Percentiles rank a stretch among this genome's conserved stretches.
Evolutionary conservation across 2,113 vertebrate genomes (phyloP).

Genomic region (Piprites chloris): DNA sequence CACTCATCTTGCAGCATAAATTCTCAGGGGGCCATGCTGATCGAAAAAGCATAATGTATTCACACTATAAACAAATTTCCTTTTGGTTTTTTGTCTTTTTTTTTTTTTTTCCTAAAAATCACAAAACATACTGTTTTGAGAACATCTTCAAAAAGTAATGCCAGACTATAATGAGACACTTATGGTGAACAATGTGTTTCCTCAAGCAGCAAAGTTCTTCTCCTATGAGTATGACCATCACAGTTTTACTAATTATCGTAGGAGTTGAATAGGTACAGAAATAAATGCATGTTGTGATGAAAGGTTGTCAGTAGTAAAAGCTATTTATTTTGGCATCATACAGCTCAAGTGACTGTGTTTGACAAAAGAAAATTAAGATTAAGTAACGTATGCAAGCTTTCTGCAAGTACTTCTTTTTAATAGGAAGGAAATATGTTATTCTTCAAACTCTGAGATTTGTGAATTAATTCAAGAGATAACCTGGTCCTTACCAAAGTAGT

Average conservation of each 20-base stretch:
- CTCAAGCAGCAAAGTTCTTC: not conserved
- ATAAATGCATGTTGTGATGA: not conserved
- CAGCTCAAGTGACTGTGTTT: not conserved
- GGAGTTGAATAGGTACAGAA: not conserved
- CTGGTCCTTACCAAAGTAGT: not conserved
- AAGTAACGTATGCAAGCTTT: not conserved
- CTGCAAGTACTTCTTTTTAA: not conserved
- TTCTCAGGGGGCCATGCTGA: not conserved
- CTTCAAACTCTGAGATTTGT: not conserved
- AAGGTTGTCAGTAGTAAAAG: not conserved
- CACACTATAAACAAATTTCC: constrained; percentile 1
- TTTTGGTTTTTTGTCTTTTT: not conserved
- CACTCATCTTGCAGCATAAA: not conserved
- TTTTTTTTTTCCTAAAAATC: not conserved
- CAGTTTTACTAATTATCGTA: not conserved
- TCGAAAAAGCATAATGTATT: constrained; percentile 11
- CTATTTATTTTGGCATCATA: not conserved
- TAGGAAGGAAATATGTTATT: not conserved
- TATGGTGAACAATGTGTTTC: not conserved
- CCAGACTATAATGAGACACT: not conserved
- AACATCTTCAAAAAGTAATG: constrained; percentile 21
- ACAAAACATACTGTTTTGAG: not conserved
- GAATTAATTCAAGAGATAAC: not conserved
- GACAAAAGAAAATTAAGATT: not conserved
- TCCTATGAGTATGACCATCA: not conserved